Conservation (phyloP, 2,888 invertebrate genomes). For the Caenorhabditis parvicauda region DNA sequence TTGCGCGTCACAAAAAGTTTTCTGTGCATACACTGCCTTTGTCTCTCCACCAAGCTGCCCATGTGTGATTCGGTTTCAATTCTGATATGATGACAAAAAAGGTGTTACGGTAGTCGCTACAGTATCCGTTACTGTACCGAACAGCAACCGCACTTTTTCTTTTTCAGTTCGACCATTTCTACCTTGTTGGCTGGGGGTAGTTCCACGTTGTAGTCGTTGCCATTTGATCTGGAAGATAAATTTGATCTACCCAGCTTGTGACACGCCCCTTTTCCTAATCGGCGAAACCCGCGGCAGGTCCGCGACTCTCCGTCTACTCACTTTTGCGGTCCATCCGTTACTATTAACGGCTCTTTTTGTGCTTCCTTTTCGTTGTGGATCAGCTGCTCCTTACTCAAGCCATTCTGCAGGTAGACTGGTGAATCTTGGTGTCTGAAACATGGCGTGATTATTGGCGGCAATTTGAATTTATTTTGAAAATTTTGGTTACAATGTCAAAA, state of each 20-base stretch:
- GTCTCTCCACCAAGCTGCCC: too few relatives aligned
- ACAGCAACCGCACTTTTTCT: slow-evolving; percentile 52
- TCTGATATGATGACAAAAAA: too few relatives aligned
- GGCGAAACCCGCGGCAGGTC: too few relatives aligned
- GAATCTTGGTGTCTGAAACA: slow-evolving; percentile 27
- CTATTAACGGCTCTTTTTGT: slow-evolving; percentile 28
- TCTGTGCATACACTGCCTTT: too few relatives aligned
- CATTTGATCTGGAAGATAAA: slow-evolving; percentile 1
- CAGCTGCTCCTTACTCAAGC: slow-evolving; percentile 43
- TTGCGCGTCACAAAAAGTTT: too few relatives aligned
- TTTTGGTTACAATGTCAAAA: too few relatives aligned
- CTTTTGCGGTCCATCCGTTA: neutral
- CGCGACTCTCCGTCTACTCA: neutral
- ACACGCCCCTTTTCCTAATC: neutral
- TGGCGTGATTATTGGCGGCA: too few relatives aligned
- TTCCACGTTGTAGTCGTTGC: slow-evolving; percentile 28
- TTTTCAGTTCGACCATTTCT: slow-evolving; percentile 45
- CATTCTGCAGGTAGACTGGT: slow-evolving; percentile 37
- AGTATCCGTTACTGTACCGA: slow-evolving; percentile 47
- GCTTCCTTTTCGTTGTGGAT: slow-evolving; percentile 36
- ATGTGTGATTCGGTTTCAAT: too few relatives aligned
- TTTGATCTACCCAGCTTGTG: too few relatives aligned
- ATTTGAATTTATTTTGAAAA: too few relatives aligned
- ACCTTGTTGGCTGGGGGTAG: slow-evolving; percentile 45
- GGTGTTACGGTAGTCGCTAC: too few relatives aligned